Percentiles rank a stretch among this genome's conserved stretches.
Conservation (phyloP, 2,797 vertebrate species). For the Sandelia bainsii region DNA sequence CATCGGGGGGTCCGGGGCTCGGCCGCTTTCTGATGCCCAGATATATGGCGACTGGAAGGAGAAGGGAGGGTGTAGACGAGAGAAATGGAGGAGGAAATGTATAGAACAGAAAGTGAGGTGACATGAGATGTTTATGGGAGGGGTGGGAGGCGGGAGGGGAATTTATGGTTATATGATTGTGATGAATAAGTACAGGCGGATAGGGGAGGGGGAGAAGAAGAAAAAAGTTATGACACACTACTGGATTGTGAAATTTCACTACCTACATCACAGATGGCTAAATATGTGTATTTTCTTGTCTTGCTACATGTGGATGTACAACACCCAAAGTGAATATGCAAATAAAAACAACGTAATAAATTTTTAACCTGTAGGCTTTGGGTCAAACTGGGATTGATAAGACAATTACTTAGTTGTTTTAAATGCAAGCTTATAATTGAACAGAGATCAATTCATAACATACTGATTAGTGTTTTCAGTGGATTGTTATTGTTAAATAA, state of each 20-base stretch:
- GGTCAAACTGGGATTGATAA: not conserved
- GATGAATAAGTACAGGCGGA: slow-evolving; percentile 17
- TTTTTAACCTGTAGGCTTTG: not conserved
- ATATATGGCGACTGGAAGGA: slow-evolving; percentile 91
- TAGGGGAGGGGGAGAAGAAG: slow-evolving; percentile 20
- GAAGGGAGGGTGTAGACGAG: not conserved
- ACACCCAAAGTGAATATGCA: not conserved
- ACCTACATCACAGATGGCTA: fast-evolving
- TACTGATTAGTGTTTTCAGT: not conserved
- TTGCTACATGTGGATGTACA: not conserved
- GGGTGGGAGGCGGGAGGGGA: no score
- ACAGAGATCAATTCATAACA: not conserved
- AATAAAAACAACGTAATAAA: slow-evolving; percentile 5
- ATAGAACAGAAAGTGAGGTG: not conserved
- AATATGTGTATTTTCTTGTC: not conserved
- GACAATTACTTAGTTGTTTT: not conserved
- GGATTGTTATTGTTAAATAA: not conserved
- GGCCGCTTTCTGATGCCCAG: slow-evolving; percentile 95
- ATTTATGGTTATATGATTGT: slow-evolving; percentile 17
- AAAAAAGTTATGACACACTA: slow-evolving; percentile 35
- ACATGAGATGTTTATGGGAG: not conserved
- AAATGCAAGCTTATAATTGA: no score
- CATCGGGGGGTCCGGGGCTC: slow-evolving; percentile 94
- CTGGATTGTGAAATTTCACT: not conserved
- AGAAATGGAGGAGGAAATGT: not conserved